Evolutionary conservation across 1,140 invertebrate species (phyloP).

Genomic region (Sesamia nonagrioides): DNA sequence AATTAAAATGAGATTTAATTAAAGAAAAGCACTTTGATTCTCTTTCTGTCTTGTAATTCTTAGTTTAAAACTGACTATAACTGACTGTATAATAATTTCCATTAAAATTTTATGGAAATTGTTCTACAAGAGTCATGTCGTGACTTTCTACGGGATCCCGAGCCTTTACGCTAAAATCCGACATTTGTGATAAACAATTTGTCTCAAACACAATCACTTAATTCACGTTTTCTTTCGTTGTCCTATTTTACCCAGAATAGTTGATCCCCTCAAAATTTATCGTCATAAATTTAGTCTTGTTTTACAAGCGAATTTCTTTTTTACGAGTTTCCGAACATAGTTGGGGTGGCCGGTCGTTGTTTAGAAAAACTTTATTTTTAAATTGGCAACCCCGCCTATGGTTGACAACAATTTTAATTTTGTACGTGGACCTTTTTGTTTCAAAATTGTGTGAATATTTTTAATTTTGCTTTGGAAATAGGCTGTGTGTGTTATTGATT

Average conservation of each 20-base stretch:
- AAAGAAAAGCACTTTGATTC: no score
- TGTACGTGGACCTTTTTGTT: constrained; percentile 23
- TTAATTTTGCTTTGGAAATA: constrained; percentile 28
- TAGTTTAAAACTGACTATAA: no score
- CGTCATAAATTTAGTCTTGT: constrained; percentile 25
- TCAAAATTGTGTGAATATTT: constrained; percentile 30
- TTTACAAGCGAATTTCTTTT: constrained; percentile 19
- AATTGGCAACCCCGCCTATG: not conserved
- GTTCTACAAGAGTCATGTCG: no score
- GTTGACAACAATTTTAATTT: constrained; percentile 55
- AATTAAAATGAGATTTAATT: no score
- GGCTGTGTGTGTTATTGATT: not conserved
- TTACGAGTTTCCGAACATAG: constrained; percentile 27
- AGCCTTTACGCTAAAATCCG: not conserved
- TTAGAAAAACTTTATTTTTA: constrained; percentile 30
- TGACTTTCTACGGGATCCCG: no score
- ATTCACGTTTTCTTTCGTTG: not conserved
- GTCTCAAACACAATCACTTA: not conserved
- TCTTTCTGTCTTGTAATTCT: no score
- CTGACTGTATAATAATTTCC: no score
- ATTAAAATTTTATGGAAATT: no score
- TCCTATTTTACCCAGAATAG: not conserved
- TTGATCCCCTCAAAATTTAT: constrained; percentile 32
- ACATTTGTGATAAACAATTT: not conserved
- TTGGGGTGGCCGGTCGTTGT: not conserved